These are phyloP conservation scores for Rhincodon typus DNA, from an alignment of 2,797 vertebrate genomes.

Conservation along the genomic window DNA sequence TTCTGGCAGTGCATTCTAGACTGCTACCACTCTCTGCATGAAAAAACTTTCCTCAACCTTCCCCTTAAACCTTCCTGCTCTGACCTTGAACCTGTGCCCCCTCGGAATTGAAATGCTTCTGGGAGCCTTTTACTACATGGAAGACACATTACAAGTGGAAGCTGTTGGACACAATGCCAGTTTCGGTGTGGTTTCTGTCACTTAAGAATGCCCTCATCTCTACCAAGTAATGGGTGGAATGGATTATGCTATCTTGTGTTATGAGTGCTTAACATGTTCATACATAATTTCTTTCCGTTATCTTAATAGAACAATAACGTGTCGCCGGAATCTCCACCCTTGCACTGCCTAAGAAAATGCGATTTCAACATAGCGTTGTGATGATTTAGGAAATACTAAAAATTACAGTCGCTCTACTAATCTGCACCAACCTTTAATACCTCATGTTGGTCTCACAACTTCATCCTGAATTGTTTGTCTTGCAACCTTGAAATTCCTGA, in stretches of 20 bases:
- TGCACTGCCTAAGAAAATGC: not conserved
- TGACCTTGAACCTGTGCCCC: too few relatives aligned
- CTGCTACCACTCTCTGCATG: too few relatives aligned
- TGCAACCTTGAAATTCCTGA: slow-evolving; percentile 5
- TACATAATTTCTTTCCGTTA: not conserved
- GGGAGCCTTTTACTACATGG: too few relatives aligned
- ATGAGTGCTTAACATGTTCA: not conserved
- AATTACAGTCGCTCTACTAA: not conserved
- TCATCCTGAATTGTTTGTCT: slow-evolving; percentile 8
- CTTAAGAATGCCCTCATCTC: too few relatives aligned
- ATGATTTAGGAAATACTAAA: not conserved
- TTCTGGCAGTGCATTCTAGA: too few relatives aligned
- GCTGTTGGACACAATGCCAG: too few relatives aligned
- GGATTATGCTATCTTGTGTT: not conserved
- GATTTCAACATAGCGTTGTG: not conserved
- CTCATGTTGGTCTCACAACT: not conserved
- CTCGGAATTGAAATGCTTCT: too few relatives aligned
- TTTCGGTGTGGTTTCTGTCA: not conserved
- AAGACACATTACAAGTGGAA: too few relatives aligned
- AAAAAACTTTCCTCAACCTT: too few relatives aligned
- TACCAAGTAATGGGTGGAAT: not conserved
- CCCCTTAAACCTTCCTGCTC: too few relatives aligned
- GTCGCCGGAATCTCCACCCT: not conserved
- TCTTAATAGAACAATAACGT: not conserved
- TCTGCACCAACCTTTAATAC: not conserved